phyloP scores from a whole-genome alignment of 2,888 invertebrate genomes.

The Drosophila quasianomalipes region DNA sequence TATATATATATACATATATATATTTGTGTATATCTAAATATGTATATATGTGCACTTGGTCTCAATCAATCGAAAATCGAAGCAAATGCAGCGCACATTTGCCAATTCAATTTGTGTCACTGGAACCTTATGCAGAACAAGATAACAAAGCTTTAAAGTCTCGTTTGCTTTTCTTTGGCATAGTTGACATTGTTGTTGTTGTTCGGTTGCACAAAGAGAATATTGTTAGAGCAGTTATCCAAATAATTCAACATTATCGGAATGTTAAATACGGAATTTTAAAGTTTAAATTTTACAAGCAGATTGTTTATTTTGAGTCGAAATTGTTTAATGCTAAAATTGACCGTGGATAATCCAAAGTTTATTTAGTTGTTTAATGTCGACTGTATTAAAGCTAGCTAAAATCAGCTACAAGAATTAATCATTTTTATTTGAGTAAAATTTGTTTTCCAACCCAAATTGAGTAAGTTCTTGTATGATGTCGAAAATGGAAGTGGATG shows the following conservation, averaged over 20 bases:
- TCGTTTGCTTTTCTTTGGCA: slow-evolving; percentile 3
- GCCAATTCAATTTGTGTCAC: slow-evolving; percentile 56
- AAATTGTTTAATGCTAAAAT: background rate
- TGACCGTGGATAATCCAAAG: background rate
- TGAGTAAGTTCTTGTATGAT: background rate
- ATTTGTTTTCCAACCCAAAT: background rate
- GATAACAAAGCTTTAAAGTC: slow-evolving; percentile 39
- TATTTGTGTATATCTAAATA: background rate
- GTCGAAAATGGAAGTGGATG: background rate
- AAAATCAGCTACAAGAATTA: background rate
- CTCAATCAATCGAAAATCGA: slow-evolving; percentile 66
- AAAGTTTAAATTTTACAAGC: background rate
- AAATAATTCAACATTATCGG: background rate
- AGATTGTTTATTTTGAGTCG: background rate
- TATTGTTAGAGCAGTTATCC: slow-evolving; percentile 7
- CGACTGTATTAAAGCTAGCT: background rate
- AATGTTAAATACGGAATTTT: background rate
- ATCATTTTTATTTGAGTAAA: background rate
- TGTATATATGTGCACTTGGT: slow-evolving; percentile 19
- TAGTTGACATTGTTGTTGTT: slow-evolving; percentile 23
- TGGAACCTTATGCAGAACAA: slow-evolving; percentile 18
- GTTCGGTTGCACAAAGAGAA: slow-evolving; percentile 18
- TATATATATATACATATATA: background rate
- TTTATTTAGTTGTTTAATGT: background rate
- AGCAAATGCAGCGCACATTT: slow-evolving; percentile 63